These are phyloP conservation scores for Sinodicranocentrus sp. DNA, from an alignment of 2,888 invertebrate species.

Conservation along the genomic window DNA sequence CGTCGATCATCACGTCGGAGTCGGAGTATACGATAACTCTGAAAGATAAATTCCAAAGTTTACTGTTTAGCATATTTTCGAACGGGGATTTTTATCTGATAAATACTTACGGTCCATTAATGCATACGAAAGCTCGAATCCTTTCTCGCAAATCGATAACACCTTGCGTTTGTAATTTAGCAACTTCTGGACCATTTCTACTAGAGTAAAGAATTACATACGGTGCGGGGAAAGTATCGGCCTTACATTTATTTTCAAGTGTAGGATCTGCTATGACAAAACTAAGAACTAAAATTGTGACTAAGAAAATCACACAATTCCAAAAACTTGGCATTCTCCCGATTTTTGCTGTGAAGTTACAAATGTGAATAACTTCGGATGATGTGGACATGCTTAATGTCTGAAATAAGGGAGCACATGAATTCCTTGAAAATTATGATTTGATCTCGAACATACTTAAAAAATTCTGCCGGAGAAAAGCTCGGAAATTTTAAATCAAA, in stretches of 20 bases:
- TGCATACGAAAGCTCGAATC: conserved; percentile 2
- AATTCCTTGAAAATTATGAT: too few relatives aligned
- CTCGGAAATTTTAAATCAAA: too few relatives aligned
- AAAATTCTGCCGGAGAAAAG: too few relatives aligned
- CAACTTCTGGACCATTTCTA: conserved; percentile 28
- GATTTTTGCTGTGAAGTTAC: too few relatives aligned
- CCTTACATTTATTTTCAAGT: conserved; percentile 28
- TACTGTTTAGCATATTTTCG: not conserved
- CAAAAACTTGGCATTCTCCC: not conserved
- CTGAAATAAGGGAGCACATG: not conserved
- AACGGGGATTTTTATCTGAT: not conserved
- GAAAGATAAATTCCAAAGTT: not conserved
- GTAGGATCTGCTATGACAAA: not conserved
- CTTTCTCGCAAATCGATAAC: conserved; percentile 24
- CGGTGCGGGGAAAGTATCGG: conserved; percentile 16
- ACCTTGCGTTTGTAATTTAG: conserved; percentile 17
- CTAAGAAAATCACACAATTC: not conserved
- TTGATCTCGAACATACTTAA: too few relatives aligned
- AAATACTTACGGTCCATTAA: conserved; percentile 51
- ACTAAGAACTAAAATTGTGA: not conserved
- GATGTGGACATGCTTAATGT: not conserved
- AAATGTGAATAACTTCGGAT: not conserved
- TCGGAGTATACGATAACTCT: conserved; percentile 27
- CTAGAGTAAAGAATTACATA: conserved; percentile 12
- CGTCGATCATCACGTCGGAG: not conserved